Conservation (phyloP, 2,888 invertebrate species). For the Trissolcus brochymenae region DNA sequence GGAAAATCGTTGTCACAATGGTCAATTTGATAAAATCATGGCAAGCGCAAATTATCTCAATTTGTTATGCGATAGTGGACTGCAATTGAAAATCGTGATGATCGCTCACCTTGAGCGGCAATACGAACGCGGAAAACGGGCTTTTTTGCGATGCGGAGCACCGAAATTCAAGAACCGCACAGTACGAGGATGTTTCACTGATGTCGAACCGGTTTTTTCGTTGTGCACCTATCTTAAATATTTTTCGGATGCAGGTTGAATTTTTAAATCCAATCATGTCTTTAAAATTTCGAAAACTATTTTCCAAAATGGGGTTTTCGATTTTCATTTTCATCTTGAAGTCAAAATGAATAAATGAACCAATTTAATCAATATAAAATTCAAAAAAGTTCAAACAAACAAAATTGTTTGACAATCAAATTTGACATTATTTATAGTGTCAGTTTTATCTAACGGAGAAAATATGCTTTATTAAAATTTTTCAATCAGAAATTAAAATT, state of each 20-base stretch:
- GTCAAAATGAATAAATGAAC: neutral
- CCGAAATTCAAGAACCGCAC: slow-evolving; percentile 4
- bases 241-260: slow-evolving; percentile 5
- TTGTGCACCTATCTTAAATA: slow-evolving; percentile 9
- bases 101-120: slow-evolving; percentile 25
- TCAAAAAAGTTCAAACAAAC: neutral
- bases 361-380: neutral
- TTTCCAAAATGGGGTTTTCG: neutral
- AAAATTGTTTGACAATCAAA: neutral
- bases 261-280: neutral
- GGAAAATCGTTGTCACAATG: slow-evolving; percentile 6
- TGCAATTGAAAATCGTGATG: slow-evolving; percentile 16
- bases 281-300: neutral
- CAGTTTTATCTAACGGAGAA: neutral
- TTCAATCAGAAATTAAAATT: too few species aligned
- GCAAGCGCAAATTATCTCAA: slow-evolving; percentile 21
- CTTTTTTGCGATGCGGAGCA: slow-evolving; percentile 5
- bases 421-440: too few species aligned
- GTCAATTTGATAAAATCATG: slow-evolving; percentile 7
- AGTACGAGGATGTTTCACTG: neutral
- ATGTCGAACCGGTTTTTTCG: slow-evolving; percentile 16
- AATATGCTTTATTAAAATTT: too few species aligned
- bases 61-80: slow-evolving; percentile 26
- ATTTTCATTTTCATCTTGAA: neutral
- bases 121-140: slow-evolving; percentile 2